A percentile compares a stretch with the other conserved stretches of the same genome.
These are phyloP conservation scores for Megalurothrips usitatus DNA, from an alignment of 2,888 invertebrate species.

Conservation along the genomic window DNA sequence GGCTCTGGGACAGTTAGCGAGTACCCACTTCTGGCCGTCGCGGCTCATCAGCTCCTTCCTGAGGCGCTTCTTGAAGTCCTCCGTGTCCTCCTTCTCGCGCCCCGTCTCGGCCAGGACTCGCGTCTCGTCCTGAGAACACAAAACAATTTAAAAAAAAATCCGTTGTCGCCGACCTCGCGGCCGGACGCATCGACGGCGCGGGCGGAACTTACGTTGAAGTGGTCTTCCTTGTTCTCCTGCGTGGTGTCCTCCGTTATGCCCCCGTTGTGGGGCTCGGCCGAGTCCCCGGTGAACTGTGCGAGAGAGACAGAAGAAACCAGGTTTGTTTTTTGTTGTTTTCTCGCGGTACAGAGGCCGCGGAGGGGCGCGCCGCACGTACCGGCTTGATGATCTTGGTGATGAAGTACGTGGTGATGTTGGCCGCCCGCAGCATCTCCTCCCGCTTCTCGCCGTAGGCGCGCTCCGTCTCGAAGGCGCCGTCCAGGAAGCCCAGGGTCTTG, in stretches of 20 bases:
- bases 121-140: not conserved
- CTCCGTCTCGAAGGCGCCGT: slow-evolving; percentile 89
- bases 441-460: slow-evolving; percentile 83
- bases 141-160: not conserved
- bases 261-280: slow-evolving; percentile 48
- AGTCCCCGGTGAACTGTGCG: not conserved
- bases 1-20: no score
- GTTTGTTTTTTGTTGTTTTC: no score
- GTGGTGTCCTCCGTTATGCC: slow-evolving; percentile 47
- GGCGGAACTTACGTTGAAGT: slow-evolving; percentile 43
- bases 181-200: not conserved
- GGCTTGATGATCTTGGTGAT: slow-evolving; percentile 82
- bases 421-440: slow-evolving; percentile 84
- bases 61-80: slow-evolving; percentile 74
- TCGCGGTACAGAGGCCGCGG: no score
- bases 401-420: slow-evolving; percentile 87
- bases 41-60: slow-evolving; percentile 79
- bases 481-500: slow-evolving; percentile 78
- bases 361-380: slow-evolving; percentile 40
- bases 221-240: slow-evolving; percentile 46
- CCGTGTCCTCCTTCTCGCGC: slow-evolving; percentile 59
- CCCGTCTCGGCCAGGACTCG: not conserved
- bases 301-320: not conserved
- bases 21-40: slow-evolving; percentile 71
- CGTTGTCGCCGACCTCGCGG: no score